Evolutionary conservation across 2,113 vertebrate species (phyloP).

Genomic region (Apodemus speciosus): DNA sequence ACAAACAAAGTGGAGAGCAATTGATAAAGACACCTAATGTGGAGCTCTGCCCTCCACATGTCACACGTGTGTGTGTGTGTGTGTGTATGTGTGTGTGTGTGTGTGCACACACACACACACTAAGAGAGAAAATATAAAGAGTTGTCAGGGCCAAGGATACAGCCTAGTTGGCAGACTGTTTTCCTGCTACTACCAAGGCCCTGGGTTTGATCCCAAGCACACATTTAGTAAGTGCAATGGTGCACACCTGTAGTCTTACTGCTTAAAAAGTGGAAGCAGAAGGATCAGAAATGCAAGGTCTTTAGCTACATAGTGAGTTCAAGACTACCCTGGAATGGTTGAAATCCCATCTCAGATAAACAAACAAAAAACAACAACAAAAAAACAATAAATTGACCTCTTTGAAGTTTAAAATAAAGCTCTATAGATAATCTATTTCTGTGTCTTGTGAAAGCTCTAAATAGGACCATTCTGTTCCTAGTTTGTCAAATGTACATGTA

Average conservation of each 20-base stretch:
- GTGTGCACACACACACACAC: background rate
- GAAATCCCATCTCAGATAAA: background rate
- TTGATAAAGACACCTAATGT: background rate
- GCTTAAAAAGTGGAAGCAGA: background rate
- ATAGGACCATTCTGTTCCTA: background rate
- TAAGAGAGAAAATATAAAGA: background rate
- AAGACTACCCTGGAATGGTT: background rate
- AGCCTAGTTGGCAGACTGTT: background rate
- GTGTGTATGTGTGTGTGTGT: too few relatives aligned
- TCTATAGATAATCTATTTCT: background rate
- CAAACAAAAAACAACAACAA: background rate
- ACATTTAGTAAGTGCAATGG: background rate
- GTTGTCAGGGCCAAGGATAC: background rate
- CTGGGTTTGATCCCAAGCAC: background rate
- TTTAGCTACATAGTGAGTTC: background rate
- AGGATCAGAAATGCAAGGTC: background rate
- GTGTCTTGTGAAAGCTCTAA: background rate
- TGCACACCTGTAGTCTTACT: background rate
- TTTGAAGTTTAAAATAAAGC: constrained; percentile 25
- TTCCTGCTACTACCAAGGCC: background rate
- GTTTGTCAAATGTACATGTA: background rate
- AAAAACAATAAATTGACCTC: background rate
- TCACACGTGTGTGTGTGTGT: too few relatives aligned
- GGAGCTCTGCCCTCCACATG: background rate
- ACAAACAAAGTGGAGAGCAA: background rate